Conservation (phyloP, 2,113 vertebrate genomes). For the Oreochromis tanganicae region DNA sequence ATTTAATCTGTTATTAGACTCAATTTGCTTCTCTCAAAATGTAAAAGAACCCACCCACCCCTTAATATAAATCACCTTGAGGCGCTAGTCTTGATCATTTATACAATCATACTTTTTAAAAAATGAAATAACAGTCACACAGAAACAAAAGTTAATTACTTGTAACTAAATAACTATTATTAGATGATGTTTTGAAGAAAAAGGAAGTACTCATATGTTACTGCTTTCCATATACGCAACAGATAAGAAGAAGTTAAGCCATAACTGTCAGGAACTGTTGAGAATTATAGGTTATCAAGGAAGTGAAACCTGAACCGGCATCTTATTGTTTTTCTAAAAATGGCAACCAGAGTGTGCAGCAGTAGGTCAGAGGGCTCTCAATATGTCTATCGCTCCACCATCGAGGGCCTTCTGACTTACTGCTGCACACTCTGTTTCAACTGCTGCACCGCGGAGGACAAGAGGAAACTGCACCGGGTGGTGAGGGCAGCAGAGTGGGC, state of each 20-base stretch:
- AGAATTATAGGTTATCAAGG: neutral
- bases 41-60: too few relatives aligned
- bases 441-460: neutral
- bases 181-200: neutral
- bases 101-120: fast-evolving
- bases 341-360: neutral
- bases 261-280: neutral
- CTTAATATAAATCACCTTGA: neutral
- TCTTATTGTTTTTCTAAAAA: neutral
- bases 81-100: neutral
- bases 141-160: neutral
- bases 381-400: neutral
- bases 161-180: neutral
- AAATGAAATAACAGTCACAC: neutral
- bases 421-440: neutral
- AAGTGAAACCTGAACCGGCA: neutral
- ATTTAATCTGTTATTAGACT: too few relatives aligned
- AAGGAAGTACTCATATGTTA: neutral
- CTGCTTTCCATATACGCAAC: neutral
- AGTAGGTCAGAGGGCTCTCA: neutral
- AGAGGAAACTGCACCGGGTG: fast-evolving
- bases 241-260: neutral
- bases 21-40: too few relatives aligned
- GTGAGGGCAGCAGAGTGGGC: fast-evolving
- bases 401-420: neutral